phyloP scores from a whole-genome alignment of 1,140 invertebrate genomes.

The Philotrypesis tridentata region DNA sequence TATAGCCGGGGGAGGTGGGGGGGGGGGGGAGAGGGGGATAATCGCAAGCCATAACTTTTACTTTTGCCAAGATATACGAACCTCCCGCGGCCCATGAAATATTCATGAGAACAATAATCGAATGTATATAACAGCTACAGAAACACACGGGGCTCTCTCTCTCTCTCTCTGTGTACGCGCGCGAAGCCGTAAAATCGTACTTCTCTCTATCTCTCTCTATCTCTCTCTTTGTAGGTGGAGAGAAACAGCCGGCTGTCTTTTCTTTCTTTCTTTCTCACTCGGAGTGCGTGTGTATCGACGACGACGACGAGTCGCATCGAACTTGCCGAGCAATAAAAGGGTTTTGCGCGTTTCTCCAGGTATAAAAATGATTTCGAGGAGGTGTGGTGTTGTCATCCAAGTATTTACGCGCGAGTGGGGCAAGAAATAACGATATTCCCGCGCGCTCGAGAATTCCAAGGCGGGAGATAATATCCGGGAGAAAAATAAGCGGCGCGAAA shows the following conservation, averaged over 20 bases:
- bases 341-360: constrained; percentile 36
- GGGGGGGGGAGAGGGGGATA: no score
- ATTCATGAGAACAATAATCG: constrained; percentile 51
- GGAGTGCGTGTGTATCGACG: background rate
- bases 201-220: background rate
- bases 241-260: background rate
- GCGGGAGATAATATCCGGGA: background rate
- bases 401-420: constrained; percentile 17
- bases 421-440: constrained; percentile 23
- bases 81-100: constrained; percentile 44
- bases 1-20: no score
- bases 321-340: constrained; percentile 47
- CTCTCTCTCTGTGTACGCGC: background rate
- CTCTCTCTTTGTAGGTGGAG: constrained; percentile 21
- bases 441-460: constrained; percentile 27
- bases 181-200: constrained; percentile 26
- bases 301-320: constrained; percentile 9
- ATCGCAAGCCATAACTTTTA: constrained; percentile 47
- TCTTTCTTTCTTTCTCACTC: background rate
- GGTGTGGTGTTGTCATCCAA: constrained; percentile 4
- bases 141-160: constrained; percentile 12
- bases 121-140: constrained; percentile 49
- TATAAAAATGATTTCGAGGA: constrained; percentile 36
- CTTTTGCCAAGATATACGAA: constrained; percentile 45
- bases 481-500: background rate